Percentiles rank a stretch among this genome's conserved stretches.
Evolutionary conservation across 2,797 vertebrate genomes (phyloP).

Genomic region (Bradypodion pumilum): DNA sequence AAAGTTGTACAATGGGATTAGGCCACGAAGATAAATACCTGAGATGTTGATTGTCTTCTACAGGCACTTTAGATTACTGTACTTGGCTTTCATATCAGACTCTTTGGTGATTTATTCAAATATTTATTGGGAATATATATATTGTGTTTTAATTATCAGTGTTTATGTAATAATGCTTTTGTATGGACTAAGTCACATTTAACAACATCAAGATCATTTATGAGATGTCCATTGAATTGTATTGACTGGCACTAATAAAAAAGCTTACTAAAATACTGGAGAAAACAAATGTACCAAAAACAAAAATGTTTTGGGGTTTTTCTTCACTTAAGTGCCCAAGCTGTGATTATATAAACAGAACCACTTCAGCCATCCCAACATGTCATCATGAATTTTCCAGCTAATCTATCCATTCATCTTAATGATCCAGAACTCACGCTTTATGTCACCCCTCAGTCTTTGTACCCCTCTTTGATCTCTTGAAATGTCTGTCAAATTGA

Average conservation of each 20-base stretch:
- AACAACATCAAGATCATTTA: slow-evolving; percentile 62
- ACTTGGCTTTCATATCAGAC: slow-evolving; percentile 54
- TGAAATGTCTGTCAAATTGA: slow-evolving; percentile 78
- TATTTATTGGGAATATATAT: slow-evolving; percentile 48
- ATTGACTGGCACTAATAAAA: slow-evolving; percentile 72
- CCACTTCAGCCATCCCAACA: slow-evolving; percentile 71
- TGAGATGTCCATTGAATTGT: slow-evolving; percentile 66
- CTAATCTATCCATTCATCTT: slow-evolving; percentile 80
- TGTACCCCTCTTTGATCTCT: slow-evolving; percentile 90
- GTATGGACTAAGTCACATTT: slow-evolving; percentile 48
- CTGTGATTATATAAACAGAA: slow-evolving; percentile 90
- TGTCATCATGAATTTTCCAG: slow-evolving; percentile 83
- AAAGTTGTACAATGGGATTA: neutral
- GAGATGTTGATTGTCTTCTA: no score
- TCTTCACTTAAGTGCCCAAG: slow-evolving; percentile 59
- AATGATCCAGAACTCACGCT: slow-evolving; percentile 73
- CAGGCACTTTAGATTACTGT: slow-evolving; percentile 53
- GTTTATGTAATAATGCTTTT: slow-evolving; percentile 61
- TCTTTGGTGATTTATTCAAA: slow-evolving; percentile 35
- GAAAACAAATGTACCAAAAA: slow-evolving; percentile 58
- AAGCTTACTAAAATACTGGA: slow-evolving; percentile 59
- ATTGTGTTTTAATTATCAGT: slow-evolving; percentile 45
- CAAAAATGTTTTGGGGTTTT: slow-evolving; percentile 66
- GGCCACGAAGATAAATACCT: no score
- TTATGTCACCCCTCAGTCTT: slow-evolving; percentile 80